These are phyloP conservation scores for Byasa hedistus DNA, from an alignment of 2,888 invertebrate species.

Conservation along the genomic window DNA sequence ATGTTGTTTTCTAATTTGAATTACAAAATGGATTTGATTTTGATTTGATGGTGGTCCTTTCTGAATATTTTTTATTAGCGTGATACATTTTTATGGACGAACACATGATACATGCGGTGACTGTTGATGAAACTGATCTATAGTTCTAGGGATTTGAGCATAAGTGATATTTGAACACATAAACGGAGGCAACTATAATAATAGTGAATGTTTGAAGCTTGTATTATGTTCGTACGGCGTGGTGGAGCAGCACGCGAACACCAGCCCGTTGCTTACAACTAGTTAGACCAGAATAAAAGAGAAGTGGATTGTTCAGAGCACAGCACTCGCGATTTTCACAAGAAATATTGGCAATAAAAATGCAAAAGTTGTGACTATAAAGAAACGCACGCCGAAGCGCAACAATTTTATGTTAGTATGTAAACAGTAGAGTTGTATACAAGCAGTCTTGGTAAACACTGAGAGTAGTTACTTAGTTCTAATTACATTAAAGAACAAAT, in stretches of 20 bases:
- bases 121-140: constrained; percentile 39
- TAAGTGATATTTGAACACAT: constrained; percentile 72
- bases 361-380: constrained; percentile 77
- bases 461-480: constrained; percentile 77
- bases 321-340: constrained; percentile 61
- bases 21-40: background rate
- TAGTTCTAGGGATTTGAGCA: constrained; percentile 58
- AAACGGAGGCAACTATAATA: constrained; percentile 61
- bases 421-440: constrained; percentile 75
- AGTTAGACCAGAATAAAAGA: constrained; percentile 60
- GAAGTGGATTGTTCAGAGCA: constrained; percentile 56
- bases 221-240: constrained; percentile 31
- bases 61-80: background rate
- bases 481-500: constrained; percentile 66
- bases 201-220: constrained; percentile 49
- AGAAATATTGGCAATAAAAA: constrained; percentile 75
- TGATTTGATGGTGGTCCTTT: background rate
- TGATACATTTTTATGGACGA: background rate
- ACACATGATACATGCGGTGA: background rate
- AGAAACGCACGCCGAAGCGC: constrained; percentile 56
- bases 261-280: constrained; percentile 49
- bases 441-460: constrained; percentile 80
- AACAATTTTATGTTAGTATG: constrained; percentile 62
- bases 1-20: background rate
- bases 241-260: constrained; percentile 23